phyloP scores from a whole-genome alignment of 2,113 vertebrate genomes.

The Prietella phreatophila region DNA sequence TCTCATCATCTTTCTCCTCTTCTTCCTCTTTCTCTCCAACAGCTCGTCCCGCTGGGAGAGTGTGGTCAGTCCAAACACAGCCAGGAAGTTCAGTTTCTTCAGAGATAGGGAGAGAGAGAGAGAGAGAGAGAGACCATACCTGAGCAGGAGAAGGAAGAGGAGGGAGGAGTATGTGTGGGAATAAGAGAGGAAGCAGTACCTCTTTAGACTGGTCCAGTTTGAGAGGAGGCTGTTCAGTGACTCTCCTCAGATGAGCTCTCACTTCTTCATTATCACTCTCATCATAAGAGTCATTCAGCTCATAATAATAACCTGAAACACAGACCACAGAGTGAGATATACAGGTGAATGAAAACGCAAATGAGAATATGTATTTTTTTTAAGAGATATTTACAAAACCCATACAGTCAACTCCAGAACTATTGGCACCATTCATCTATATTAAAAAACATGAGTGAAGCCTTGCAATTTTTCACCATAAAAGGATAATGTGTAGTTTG shows the following conservation, averaged over 20 bases:
- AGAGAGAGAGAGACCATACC: background rate
- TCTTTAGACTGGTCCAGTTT: conserved; percentile 91
- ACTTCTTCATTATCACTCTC: conserved; percentile 98
- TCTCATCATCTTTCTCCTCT: conserved; percentile 87
- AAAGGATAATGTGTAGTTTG: background rate
- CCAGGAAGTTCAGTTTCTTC: conserved; percentile 94
- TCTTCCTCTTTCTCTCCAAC: conserved; percentile 88
- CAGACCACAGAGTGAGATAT: background rate
- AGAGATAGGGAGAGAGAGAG: conserved; percentile 45
- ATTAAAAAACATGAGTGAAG: background rate
- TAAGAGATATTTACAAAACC: too few relatives aligned
- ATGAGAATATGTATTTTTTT: background rate
- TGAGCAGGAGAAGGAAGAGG: background rate
- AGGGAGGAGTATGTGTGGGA: background rate
- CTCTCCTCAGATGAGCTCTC: conserved; percentile 88
- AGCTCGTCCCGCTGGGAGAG: conserved; percentile 84
- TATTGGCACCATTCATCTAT: background rate
- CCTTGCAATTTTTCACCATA: background rate
- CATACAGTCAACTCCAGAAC: background rate
- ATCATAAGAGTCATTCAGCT: conserved; percentile 94
- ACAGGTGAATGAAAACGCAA: background rate
- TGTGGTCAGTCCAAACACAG: conserved; percentile 87
- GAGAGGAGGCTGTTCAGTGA: conserved; percentile 90
- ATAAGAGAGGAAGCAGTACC: conserved; percentile 67
- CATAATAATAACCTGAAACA: conserved; percentile 89